phyloP scores from a whole-genome alignment of 2,888 invertebrate genomes.

The Tineola bisselliella region DNA sequence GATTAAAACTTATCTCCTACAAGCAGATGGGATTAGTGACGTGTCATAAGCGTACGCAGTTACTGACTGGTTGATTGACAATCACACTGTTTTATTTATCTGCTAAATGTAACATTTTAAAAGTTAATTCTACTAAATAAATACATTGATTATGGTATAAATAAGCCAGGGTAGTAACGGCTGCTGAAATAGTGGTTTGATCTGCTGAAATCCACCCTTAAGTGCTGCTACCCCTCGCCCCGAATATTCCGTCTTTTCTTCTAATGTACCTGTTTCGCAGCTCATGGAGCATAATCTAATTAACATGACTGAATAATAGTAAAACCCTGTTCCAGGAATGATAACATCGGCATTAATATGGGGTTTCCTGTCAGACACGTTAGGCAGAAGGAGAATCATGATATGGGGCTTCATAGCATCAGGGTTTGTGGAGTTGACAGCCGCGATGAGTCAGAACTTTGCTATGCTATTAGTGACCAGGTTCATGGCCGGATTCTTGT shows the following conservation, averaged over 20 bases:
- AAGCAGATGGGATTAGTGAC: no score
- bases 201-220: conserved; percentile 69
- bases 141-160: no score
- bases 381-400: conserved; percentile 75
- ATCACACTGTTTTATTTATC: no score
- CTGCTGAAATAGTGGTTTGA: conserved; percentile 71
- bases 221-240: conserved; percentile 57
- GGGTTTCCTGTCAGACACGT: conserved; percentile 81
- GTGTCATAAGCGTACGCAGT: no score
- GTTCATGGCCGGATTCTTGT: conserved; percentile 80
- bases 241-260: conserved; percentile 43
- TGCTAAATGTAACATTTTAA: no score
- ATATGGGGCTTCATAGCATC: conserved; percentile 73
- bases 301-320: no score
- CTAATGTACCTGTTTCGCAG: no score
- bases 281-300: no score
- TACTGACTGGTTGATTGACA: no score
- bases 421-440: conserved; percentile 70
- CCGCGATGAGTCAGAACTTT: conserved; percentile 73
- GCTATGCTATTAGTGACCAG: conserved; percentile 75
- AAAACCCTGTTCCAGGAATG: conserved; percentile 71
- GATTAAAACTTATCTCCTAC: no score
- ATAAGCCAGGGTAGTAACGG: conserved; percentile 71
- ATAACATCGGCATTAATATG: conserved; percentile 77
- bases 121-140: no score